phyloP scores from a whole-genome alignment of 64 coral and sea anemone genomes.

The Catalaphyllia jardinei region DNA sequence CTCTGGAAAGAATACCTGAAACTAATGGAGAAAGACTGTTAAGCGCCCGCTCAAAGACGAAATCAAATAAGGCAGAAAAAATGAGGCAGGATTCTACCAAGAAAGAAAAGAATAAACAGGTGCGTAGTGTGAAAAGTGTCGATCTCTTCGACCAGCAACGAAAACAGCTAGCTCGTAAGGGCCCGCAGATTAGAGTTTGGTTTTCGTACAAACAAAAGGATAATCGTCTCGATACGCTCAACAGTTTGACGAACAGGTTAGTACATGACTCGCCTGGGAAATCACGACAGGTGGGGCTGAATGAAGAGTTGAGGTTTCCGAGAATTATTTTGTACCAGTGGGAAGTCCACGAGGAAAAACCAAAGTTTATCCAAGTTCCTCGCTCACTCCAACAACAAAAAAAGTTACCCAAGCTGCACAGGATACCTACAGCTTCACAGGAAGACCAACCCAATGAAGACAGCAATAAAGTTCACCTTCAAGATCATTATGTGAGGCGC shows the following conservation, averaged over 20 bases:
- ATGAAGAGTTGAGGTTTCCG: not conserved
- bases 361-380: not conserved
- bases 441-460: not conserved
- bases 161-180: not conserved
- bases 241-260: not conserved
- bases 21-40: slow-evolving; percentile 5
- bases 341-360: slow-evolving; percentile 11
- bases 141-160: slow-evolving; percentile 20
- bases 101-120: not conserved
- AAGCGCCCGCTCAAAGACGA: not conserved
- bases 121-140: not conserved
- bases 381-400: not conserved
- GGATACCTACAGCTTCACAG: slow-evolving; percentile 5
- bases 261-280: not conserved
- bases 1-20: slow-evolving; percentile 19
- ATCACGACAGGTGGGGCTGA: not conserved
- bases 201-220: not conserved
- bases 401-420: not conserved
- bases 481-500: not conserved
- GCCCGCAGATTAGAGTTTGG: not conserved
- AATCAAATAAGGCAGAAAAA: not conserved
- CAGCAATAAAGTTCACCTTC: too few species aligned
- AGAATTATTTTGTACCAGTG: slow-evolving; percentile 16
- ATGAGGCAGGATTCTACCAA: not conserved
- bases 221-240: not conserved